A percentile compares a stretch with the other conserved stretches of the same genome.
Evolutionary conservation across 2,113 vertebrate genomes (phyloP).

Genomic region (Nothobranchius furzeri): DNA sequence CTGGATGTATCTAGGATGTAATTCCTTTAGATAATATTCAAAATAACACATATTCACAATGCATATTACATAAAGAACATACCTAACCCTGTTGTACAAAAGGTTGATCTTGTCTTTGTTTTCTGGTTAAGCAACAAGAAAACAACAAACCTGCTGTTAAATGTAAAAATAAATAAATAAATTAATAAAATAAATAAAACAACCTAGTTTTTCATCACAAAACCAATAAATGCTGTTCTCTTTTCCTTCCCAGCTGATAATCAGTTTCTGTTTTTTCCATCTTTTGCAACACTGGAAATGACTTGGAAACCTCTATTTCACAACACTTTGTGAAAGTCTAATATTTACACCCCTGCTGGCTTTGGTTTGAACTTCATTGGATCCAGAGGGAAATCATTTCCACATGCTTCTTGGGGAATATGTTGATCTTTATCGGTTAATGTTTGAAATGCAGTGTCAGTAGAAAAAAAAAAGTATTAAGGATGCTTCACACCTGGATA

Average conservation of each 20-base stretch:
- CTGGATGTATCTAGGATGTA: too few relatives aligned
- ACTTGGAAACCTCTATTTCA: not conserved
- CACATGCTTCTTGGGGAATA: slow-evolving; percentile 1
- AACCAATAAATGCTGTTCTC: not conserved
- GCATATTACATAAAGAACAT: too few relatives aligned
- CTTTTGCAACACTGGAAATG: not conserved
- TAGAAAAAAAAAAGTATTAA: not conserved
- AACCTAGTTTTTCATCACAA: not conserved
- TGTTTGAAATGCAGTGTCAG: slow-evolving; percentile 3
- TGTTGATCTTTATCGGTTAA: slow-evolving; percentile 10
- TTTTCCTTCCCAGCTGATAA: not conserved
- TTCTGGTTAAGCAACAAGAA: not conserved
- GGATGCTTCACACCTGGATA: slow-evolving; percentile 3
- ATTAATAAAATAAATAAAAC: too few relatives aligned
- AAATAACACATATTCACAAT: too few relatives aligned
- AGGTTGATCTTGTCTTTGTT: not conserved
- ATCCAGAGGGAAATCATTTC: slow-evolving; percentile 13
- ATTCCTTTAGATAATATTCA: too few relatives aligned
- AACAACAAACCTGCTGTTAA: not conserved
- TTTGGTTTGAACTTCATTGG: slow-evolving; percentile 1
- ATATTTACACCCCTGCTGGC: not conserved
- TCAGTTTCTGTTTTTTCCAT: not conserved
- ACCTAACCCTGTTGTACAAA: not conserved
- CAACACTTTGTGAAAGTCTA: not conserved
- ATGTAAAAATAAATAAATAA: not conserved